phyloP scores from a whole-genome alignment of 2,797 vertebrate species.

The Melopsittacus undulatus region DNA sequence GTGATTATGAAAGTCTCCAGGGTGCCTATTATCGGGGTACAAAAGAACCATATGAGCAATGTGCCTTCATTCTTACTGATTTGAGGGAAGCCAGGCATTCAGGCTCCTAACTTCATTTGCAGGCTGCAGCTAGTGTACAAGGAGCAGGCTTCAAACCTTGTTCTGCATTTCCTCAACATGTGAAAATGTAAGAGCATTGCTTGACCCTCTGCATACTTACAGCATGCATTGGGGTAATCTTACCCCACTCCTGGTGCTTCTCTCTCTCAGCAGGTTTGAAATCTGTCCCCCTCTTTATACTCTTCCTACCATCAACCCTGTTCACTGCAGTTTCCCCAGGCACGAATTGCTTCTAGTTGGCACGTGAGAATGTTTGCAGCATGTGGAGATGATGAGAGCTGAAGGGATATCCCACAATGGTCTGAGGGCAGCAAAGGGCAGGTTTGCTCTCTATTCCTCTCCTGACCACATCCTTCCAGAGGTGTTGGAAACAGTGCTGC shows the following conservation, averaged over 20 bases:
- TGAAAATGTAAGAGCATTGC: not conserved
- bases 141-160: not conserved
- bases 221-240: not conserved
- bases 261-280: not conserved
- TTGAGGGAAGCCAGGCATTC: not conserved
- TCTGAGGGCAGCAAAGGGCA: not conserved
- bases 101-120: not conserved
- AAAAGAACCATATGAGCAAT: not conserved
- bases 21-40: not conserved
- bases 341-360: not conserved
- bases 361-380: not conserved
- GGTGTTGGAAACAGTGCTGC: not conserved
- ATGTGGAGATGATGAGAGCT: not conserved
- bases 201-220: fast-evolving
- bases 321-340: not conserved
- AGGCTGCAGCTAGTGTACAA: not conserved
- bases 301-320: not conserved
- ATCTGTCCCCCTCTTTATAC: not conserved
- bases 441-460: not conserved
- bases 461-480: not conserved
- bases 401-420: not conserved
- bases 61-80: not conserved
- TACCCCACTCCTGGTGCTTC: not conserved
- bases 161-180: not conserved
- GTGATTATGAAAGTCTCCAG: not conserved